Conservation (phyloP, 1,140 invertebrate genomes). For the Drosophila sproati region DNA sequence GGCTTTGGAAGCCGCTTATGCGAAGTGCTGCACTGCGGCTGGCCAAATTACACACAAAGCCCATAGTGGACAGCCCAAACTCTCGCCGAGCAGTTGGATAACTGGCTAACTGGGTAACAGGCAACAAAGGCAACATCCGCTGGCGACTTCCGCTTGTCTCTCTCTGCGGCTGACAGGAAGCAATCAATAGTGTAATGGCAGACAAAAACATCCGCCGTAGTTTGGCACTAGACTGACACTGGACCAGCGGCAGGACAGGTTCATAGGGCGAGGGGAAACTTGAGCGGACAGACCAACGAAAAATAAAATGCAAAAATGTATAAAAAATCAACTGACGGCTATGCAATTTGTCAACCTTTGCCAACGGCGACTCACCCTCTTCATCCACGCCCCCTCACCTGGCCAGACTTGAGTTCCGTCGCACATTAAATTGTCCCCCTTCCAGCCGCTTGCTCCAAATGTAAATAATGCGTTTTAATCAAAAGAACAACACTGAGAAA, state of each 20-base stretch:
- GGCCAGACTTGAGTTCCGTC: slow-evolving; percentile 37
- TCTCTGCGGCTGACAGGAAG: slow-evolving; percentile 69
- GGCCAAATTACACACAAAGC: slow-evolving; percentile 47
- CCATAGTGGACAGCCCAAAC: slow-evolving; percentile 37
- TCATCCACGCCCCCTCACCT: slow-evolving; percentile 26
- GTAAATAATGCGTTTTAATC: slow-evolving; percentile 81
- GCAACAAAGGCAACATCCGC: slow-evolving; percentile 66
- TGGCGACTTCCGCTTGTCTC: slow-evolving; percentile 55
- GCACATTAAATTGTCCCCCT: slow-evolving; percentile 41
- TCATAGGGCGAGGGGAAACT: slow-evolving; percentile 8
- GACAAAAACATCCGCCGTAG: slow-evolving; percentile 79
- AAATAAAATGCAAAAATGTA: slow-evolving; percentile 38
- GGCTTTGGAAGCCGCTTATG: slow-evolving; percentile 26
- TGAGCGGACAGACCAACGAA: slow-evolving; percentile 7
- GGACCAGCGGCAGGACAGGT: neutral
- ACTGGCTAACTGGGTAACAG: slow-evolving; percentile 13
- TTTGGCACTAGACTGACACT: slow-evolving; percentile 53
- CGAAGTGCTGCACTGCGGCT: slow-evolving; percentile 33
- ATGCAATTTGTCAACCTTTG: slow-evolving; percentile 74
- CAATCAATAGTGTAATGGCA: slow-evolving; percentile 83
- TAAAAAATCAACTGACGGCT: slow-evolving; percentile 27
- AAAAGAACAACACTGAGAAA: slow-evolving; percentile 66
- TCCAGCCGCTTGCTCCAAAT: slow-evolving; percentile 39
- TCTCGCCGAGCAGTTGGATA: neutral
- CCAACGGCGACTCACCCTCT: slow-evolving; percentile 9